Percentiles rank a stretch among this genome's conserved stretches.
Conservation (phyloP, 2,113 vertebrate genomes). For the Sturnira hondurensis region DNA sequence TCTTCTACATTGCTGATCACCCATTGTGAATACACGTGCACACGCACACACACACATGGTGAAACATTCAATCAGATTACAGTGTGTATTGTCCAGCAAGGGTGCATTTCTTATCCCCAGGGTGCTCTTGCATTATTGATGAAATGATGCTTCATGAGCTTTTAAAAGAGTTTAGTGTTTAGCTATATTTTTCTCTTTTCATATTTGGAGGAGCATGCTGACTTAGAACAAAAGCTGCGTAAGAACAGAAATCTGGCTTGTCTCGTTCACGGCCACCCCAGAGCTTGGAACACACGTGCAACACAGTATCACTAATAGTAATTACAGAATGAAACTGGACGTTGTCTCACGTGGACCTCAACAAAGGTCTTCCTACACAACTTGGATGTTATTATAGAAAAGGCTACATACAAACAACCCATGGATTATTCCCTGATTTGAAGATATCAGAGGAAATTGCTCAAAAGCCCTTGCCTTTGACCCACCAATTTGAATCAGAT, state of each 20-base stretch:
- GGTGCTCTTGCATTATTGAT: background rate
- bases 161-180: background rate
- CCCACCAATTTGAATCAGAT: background rate
- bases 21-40: background rate
- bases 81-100: background rate
- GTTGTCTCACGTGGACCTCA: too few species aligned
- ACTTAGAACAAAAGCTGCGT: background rate
- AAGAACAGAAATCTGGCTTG: background rate
- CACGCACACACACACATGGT: too few species aligned
- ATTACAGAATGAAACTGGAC: background rate
- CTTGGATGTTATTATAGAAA: background rate
- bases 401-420: background rate
- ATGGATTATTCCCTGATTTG: background rate
- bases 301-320: background rate
- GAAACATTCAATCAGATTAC: background rate
- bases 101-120: background rate
- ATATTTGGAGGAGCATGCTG: background rate
- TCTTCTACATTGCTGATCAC: background rate
- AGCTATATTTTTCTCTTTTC: background rate
- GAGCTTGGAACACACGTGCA: background rate
- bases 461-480: background rate
- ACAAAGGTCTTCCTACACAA: background rate
- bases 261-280: background rate
- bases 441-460: background rate
- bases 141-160: background rate